These are phyloP conservation scores for Heterohyrax brucei DNA, from an alignment of 2,797 vertebrate species.

Conservation along the genomic window DNA sequence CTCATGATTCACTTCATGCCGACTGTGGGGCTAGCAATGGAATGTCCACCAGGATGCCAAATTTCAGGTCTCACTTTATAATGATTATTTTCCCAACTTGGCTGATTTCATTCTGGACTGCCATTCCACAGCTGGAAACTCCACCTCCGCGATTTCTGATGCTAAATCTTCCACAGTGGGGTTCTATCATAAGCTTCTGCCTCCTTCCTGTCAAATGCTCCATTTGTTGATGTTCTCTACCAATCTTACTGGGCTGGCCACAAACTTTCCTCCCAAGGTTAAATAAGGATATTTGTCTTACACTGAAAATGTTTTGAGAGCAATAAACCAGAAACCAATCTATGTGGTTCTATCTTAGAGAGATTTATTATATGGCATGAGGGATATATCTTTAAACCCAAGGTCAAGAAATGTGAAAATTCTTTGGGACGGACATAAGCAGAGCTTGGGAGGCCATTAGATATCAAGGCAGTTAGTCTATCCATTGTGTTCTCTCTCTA, in stretches of 20 bases:
- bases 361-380: background rate
- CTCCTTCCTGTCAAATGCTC: background rate
- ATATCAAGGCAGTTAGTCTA: background rate
- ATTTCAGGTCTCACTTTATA: background rate
- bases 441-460: background rate
- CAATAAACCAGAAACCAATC: background rate
- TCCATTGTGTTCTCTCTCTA: background rate
- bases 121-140: background rate
- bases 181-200: background rate
- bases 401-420: background rate
- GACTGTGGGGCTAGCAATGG: background rate
- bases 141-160: background rate
- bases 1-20: background rate
- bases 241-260: background rate
- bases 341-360: background rate
- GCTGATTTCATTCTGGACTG: background rate
- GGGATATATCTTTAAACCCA: background rate
- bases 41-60: background rate
- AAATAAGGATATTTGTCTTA: constrained; percentile 24
- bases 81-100: background rate
- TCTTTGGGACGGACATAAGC: background rate
- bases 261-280: background rate
- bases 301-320: background rate
- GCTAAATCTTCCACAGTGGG: background rate
- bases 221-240: background rate